A percentile compares a stretch with the other conserved stretches of the same genome.
These are phyloP conservation scores for Zelleria hepariella DNA, from an alignment of 2,888 invertebrate genomes.

Conservation along the genomic window DNA sequence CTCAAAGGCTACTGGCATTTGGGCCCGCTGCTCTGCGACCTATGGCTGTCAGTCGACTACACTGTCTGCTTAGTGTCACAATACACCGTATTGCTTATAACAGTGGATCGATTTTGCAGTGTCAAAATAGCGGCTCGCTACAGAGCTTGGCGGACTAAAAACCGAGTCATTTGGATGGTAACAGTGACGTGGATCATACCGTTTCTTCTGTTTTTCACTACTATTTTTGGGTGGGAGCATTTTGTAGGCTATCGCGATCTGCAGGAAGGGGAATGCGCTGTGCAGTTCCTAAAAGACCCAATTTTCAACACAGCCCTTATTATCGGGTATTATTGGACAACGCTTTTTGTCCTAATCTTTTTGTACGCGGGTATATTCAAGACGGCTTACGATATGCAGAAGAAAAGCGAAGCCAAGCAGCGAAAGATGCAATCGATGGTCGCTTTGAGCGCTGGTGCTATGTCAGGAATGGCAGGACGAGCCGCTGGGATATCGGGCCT, in stretches of 20 bases:
- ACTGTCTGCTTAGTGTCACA: constrained; percentile 99
- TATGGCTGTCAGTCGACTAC: constrained; percentile 99
- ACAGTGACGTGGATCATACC: constrained; percentile 98
- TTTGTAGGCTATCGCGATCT: constrained; percentile 94
- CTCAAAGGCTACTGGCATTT: constrained; percentile 97
- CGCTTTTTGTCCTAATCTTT: constrained; percentile 93
- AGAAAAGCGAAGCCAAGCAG: constrained; percentile 96
- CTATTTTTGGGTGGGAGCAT: constrained; percentile 99
- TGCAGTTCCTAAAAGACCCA: constrained; percentile 97
- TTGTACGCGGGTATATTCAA: constrained; percentile 98
- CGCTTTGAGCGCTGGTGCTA: constrained; percentile 88
- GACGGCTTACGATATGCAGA: constrained; percentile 97
- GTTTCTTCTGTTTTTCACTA: constrained; percentile 94
- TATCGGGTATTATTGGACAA: constrained; percentile 98
- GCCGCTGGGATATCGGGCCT: constrained; percentile 90
- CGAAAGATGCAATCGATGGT: constrained; percentile 97
- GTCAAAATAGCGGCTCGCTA: constrained; percentile 99
- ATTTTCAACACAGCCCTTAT: constrained; percentile 97
- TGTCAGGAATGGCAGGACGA: constrained; percentile 91
- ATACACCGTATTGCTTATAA: constrained; percentile 98
- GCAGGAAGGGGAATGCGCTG: constrained; percentile 90
- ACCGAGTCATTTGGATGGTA: constrained; percentile 95
- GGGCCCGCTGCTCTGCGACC: constrained; percentile 94
- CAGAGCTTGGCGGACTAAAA: constrained; percentile 96
- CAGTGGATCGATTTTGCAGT: constrained; percentile 98